A percentile compares a stretch with the other conserved stretches of the same genome.
These are phyloP conservation scores for Lasiurus borealis DNA, from an alignment of 2,113 vertebrate species.

Conservation along the genomic window DNA sequence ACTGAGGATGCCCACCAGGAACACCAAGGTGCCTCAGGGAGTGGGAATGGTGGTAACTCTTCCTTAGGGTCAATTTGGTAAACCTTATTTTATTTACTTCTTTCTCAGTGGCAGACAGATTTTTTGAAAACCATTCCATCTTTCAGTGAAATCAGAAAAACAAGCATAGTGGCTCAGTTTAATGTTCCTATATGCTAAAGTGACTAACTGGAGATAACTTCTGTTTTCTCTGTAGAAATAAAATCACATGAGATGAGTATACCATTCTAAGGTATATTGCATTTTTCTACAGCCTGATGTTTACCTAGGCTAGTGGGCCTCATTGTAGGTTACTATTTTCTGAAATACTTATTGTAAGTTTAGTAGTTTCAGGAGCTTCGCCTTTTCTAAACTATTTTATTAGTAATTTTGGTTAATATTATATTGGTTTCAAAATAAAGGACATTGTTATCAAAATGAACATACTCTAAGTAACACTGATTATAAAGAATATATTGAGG, in stretches of 20 bases:
- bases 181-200: not conserved
- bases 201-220: not conserved
- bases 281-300: not conserved
- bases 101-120: not conserved
- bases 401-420: slow-evolving; percentile 24
- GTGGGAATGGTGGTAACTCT: not conserved
- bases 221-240: not conserved
- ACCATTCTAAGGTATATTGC: not conserved
- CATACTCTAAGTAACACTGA: not conserved
- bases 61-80: not conserved
- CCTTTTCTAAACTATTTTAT: slow-evolving; percentile 15
- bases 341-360: not conserved
- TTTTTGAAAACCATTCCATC: slow-evolving; percentile 28
- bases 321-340: not conserved
- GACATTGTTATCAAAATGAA: not conserved
- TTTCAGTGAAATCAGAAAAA: slow-evolving; percentile 41
- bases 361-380: slow-evolving; percentile 34
- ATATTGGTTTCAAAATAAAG: not conserved
- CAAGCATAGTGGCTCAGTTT: not conserved
- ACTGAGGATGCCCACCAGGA: not conserved
- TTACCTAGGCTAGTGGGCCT: not conserved
- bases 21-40: not conserved
- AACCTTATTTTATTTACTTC: not conserved
- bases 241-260: not conserved
- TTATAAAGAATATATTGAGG: not conserved